A percentile compares a stretch with the other conserved stretches of the same genome.
phyloP scores from a whole-genome alignment of 2,888 invertebrate species.

The Plagodis pulveraria region DNA sequence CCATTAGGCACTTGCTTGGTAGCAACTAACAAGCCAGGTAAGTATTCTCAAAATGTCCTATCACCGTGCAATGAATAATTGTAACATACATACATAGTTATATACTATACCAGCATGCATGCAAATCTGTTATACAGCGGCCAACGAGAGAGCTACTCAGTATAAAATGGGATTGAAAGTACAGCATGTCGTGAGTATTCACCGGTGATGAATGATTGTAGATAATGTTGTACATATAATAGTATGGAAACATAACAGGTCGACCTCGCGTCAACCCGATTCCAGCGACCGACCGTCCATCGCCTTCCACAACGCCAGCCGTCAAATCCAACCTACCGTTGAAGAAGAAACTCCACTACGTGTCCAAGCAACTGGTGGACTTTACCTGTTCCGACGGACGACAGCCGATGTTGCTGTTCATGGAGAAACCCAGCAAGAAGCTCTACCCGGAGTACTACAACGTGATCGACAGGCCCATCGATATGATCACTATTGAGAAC shows the following conservation, averaged over 20 bases:
- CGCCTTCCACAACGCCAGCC: slow-evolving; percentile 48
- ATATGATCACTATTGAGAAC: slow-evolving; percentile 96
- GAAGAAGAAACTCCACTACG: slow-evolving; percentile 91
- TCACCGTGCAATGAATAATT: no score
- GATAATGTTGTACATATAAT: no score
- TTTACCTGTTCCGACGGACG: slow-evolving; percentile 88
- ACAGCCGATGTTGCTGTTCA: slow-evolving; percentile 95
- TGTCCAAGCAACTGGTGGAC: slow-evolving; percentile 87
- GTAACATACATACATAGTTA: no score
- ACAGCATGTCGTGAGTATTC: no score
- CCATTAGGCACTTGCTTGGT: no score
- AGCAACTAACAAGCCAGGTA: no score
- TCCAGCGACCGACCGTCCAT: slow-evolving; percentile 36
- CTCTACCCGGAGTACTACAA: slow-evolving; percentile 98
- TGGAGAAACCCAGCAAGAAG: slow-evolving; percentile 98
- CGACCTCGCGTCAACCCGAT: slow-evolving; percentile 72
- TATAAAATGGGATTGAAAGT: no score
- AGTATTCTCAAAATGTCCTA: no score
- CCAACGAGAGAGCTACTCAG: no score
- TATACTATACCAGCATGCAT: no score
- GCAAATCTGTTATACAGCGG: no score
- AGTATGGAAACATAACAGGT: slow-evolving; percentile 49
- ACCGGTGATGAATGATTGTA: no score
- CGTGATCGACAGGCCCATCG: slow-evolving; percentile 96
- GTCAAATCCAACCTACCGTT: slow-evolving; percentile 85